phyloP scores from a whole-genome alignment of 2,888 invertebrate species.

The Incurvaria masculella region DNA sequence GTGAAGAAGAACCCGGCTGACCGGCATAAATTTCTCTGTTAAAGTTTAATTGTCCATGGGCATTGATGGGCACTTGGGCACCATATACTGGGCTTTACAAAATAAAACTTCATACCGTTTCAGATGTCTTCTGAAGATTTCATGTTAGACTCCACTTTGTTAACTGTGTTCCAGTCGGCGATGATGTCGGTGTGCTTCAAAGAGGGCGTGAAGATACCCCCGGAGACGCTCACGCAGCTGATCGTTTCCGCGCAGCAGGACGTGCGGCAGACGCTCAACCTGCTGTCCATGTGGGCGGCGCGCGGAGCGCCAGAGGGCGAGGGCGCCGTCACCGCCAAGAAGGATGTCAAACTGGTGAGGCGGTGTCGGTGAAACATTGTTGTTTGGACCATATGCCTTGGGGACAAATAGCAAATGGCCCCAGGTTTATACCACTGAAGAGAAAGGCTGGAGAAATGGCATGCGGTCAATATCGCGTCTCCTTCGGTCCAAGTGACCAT shows the following conservation, averaged over 20 bases:
- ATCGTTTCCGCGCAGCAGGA: constrained; percentile 89
- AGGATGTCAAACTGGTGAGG: constrained; percentile 77
- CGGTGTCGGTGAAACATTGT: too few species aligned
- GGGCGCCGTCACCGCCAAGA: constrained; percentile 63
- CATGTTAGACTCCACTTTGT: constrained; percentile 5
- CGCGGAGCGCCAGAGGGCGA: constrained; percentile 47
- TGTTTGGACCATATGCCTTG: too few species aligned
- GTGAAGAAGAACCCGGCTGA: too few species aligned
- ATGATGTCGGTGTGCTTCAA: constrained; percentile 90
- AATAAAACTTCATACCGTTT: constrained; percentile 2
- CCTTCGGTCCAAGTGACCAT: too few species aligned
- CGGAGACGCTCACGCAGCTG: constrained; percentile 76
- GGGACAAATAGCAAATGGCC: too few species aligned
- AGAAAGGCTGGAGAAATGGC: too few species aligned
- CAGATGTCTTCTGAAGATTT: background rate
- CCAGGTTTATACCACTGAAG: too few species aligned
- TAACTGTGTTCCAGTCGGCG: constrained; percentile 63
- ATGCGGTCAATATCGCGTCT: too few species aligned
- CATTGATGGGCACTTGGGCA: too few species aligned
- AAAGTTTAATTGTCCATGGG: too few species aligned
- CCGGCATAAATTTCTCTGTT: too few species aligned
- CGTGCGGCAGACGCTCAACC: constrained; percentile 89
- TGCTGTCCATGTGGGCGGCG: constrained; percentile 78
- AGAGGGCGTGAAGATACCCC: constrained; percentile 78
- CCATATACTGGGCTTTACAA: too few species aligned